Evolutionary conservation across 2,888 invertebrate genomes (phyloP).

Genomic region (Athripsodes cinereus): DNA sequence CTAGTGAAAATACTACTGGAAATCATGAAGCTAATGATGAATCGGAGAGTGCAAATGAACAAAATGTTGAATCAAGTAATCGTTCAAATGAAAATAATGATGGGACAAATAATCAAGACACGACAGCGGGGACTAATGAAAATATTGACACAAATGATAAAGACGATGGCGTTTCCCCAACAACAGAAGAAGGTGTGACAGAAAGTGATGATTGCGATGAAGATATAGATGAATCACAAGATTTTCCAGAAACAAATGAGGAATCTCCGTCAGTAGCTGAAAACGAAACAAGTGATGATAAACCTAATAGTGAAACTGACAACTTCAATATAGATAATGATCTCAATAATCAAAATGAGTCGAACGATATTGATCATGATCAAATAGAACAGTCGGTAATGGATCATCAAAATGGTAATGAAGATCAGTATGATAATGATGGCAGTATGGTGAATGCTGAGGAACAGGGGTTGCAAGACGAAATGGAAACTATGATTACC

Average conservation of each 20-base stretch:
- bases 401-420: neutral
- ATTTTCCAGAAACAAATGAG: neutral
- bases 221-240: neutral
- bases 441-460: too few relatives aligned
- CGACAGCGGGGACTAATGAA: neutral
- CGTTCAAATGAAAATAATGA: neutral
- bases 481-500: too few relatives aligned
- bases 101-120: neutral
- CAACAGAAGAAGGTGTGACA: neutral
- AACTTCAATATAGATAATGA: too few relatives aligned
- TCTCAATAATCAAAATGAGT: neutral
- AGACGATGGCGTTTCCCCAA: neutral
- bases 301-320: neutral
- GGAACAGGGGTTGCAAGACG: too few relatives aligned
- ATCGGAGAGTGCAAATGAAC: neutral
- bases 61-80: neutral
- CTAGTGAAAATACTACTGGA: too few relatives aligned
- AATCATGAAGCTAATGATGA: too few relatives aligned
- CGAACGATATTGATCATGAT: neutral
- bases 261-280: neutral
- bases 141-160: neutral
- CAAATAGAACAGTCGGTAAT: neutral
- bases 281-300: neutral
- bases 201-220: neutral
- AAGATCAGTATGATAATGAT: neutral